phyloP scores from a whole-genome alignment of 2,113 vertebrate species.

The Epinephelus fuscoguttatus region DNA sequence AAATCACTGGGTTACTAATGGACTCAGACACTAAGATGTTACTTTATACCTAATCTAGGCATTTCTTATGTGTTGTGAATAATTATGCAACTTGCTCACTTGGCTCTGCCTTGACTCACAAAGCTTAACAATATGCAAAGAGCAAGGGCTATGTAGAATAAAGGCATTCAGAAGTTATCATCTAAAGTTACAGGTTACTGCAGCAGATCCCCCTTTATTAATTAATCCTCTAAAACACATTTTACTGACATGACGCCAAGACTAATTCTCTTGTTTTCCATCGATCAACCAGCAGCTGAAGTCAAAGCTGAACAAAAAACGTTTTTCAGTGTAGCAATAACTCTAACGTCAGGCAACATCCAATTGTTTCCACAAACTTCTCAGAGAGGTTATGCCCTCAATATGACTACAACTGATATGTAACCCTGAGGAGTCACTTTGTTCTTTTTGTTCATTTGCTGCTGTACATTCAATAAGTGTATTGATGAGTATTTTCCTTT shows the following conservation, averaged over 20 bases:
- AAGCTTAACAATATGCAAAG: no score
- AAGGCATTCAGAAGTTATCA: background rate
- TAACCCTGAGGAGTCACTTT: no score
- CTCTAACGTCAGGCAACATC: background rate
- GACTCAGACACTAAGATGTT: background rate
- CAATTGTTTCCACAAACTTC: background rate
- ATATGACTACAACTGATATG: no score
- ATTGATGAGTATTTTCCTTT: no score
- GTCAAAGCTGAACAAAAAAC: background rate
- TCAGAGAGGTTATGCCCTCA: background rate
- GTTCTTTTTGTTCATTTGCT: background rate
- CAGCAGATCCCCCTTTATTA: background rate
- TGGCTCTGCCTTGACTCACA: no score
- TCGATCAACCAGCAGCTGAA: background rate
- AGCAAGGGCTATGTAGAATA: no score
- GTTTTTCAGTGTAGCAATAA: background rate
- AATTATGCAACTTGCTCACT: background rate
- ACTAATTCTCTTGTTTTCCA: background rate
- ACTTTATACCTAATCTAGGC: background rate
- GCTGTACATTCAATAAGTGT: background rate
- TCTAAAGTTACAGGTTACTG: background rate
- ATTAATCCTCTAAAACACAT: no score
- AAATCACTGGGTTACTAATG: background rate
- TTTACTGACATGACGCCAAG: no score
- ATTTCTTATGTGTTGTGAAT: background rate